Percentiles rank a stretch among this genome's conserved stretches.
Evolutionary conservation across 2,888 invertebrate genomes (phyloP).

Genomic region (Ferrisia virgata): DNA sequence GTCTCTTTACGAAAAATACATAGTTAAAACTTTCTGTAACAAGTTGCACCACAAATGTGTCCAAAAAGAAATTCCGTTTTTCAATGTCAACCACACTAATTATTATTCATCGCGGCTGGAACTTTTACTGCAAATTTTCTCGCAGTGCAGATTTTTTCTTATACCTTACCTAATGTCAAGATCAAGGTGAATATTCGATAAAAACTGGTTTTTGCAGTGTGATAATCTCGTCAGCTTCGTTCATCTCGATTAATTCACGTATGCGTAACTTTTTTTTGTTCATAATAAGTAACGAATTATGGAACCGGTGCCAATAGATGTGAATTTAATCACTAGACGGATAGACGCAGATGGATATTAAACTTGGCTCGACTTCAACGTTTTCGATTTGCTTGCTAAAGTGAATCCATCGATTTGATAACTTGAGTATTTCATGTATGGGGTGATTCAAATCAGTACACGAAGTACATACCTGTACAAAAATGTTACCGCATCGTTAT

Average conservation of each 20-base stretch:
- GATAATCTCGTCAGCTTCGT: neutral
- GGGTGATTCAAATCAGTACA: neutral
- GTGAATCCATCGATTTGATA: neutral
- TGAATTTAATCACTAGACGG: neutral
- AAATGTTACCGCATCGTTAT: neutral
- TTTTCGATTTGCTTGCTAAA: neutral
- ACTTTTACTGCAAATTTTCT: neutral
- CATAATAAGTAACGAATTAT: neutral
- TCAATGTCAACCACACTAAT: neutral
- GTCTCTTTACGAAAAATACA: too few species aligned
- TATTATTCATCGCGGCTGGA: neutral
- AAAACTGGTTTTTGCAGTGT: neutral
- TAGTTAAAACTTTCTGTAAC: too few species aligned
- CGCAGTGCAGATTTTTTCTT: neutral
- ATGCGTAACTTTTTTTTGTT: neutral
- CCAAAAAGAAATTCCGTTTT: neutral
- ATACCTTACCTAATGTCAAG: neutral
- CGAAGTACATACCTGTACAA: neutral
- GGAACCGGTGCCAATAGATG: neutral
- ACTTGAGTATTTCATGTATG: neutral
- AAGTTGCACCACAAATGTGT: neutral
- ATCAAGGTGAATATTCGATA: constrained; percentile 1
- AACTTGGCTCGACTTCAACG: neutral
- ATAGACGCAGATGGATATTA: neutral
- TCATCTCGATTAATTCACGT: neutral